A percentile compares a stretch with the other conserved stretches of the same genome.
Evolutionary conservation across 2,888 invertebrate genomes (phyloP).

Genomic region (Ceraclea dissimilis): DNA sequence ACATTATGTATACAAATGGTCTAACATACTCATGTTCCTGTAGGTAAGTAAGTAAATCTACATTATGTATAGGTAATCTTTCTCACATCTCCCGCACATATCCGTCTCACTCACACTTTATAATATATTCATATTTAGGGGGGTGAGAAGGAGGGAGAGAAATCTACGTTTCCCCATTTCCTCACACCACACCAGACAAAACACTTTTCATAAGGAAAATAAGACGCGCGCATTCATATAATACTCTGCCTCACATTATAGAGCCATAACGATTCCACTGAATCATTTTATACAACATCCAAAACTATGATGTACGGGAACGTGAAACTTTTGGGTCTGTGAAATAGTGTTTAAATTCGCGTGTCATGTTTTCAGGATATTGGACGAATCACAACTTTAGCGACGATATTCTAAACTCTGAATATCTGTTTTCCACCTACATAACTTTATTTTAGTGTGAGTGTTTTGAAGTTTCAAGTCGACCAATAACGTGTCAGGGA

Average conservation of each 20-base stretch:
- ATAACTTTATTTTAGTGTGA: slow-evolving; percentile 22
- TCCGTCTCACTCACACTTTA: slow-evolving; percentile 20
- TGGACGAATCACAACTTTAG: not conserved
- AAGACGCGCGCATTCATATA: slow-evolving; percentile 21
- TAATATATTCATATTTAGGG: slow-evolving; percentile 25
- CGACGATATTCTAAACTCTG: not conserved
- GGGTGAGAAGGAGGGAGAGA: slow-evolving; percentile 6
- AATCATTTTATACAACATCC: not conserved
- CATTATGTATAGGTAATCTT: slow-evolving; percentile 2
- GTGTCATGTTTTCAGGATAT: not conserved
- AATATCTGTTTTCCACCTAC: slow-evolving; percentile 3
- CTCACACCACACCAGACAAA: slow-evolving; percentile 11
- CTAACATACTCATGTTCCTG: too few species aligned
- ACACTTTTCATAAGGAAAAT: slow-evolving; percentile 21
- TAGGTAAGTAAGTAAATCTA: not conserved
- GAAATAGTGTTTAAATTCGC: not conserved
- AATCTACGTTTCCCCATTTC: slow-evolving; percentile 9
- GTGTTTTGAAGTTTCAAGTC: slow-evolving; percentile 25
- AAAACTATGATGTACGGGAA: not conserved
- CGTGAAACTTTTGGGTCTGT: not conserved
- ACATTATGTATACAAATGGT: too few species aligned
- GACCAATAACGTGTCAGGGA: slow-evolving; percentile 26
- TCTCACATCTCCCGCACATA: slow-evolving; percentile 1
- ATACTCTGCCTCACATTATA: not conserved
- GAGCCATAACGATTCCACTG: not conserved